Conservation (phyloP, 1,140 invertebrate genomes). For the Drosophila nebulosa region DNA sequence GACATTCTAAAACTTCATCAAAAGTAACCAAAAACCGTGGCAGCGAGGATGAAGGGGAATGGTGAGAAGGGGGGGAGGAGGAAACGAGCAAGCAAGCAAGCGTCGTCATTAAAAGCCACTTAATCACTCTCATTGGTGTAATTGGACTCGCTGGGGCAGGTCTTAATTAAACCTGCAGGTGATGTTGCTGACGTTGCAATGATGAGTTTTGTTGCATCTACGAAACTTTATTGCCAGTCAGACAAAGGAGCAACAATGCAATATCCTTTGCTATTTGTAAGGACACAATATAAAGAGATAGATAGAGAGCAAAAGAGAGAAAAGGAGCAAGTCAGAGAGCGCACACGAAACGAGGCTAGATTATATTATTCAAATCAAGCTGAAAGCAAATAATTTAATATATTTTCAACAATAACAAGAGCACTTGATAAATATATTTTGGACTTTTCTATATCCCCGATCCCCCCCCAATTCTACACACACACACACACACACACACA, state of each 20-base stretch:
- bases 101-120: constrained; percentile 56
- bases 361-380: background rate
- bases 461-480: no score
- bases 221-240: background rate
- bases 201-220: background rate
- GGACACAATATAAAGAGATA: background rate
- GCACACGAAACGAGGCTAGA: background rate
- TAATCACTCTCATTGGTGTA: constrained; percentile 46
- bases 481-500: no score
- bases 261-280: background rate
- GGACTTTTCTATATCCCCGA: background rate
- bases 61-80: no score
- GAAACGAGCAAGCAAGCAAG: background rate
- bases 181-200: constrained; percentile 5
- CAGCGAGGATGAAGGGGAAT: no score
- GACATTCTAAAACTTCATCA: constrained; percentile 7
- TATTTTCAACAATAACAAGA: background rate
- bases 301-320: background rate
- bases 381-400: background rate
- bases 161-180: constrained; percentile 46
- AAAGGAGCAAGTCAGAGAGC: no score
- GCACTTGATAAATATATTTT: background rate
- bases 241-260: background rate
- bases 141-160: constrained; percentile 25
- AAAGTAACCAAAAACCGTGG: background rate